A percentile compares a stretch with the other conserved stretches of the same genome.
These are phyloP conservation scores for Synanthedon myopaeformis DNA, from an alignment of 2,888 invertebrate genomes.

Conservation along the genomic window DNA sequence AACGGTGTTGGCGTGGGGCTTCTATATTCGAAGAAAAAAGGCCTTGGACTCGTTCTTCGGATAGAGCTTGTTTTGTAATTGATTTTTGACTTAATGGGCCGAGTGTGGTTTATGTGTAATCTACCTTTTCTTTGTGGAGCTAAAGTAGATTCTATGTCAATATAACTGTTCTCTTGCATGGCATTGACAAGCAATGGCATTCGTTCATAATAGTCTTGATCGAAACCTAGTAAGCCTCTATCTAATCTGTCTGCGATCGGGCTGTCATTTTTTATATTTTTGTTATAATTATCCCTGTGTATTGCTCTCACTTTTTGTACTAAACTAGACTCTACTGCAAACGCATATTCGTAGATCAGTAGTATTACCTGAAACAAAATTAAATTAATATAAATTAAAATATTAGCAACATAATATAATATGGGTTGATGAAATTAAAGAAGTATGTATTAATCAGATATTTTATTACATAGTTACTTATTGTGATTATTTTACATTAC, in stretches of 20 bases:
- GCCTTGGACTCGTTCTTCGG: slow-evolving; percentile 59
- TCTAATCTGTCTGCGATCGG: slow-evolving; percentile 55
- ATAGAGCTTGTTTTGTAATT: slow-evolving; percentile 21
- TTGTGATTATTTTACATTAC: too few relatives aligned
- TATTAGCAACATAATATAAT: too few relatives aligned
- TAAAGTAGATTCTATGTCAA: slow-evolving; percentile 33
- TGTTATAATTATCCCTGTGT: slow-evolving; percentile 18
- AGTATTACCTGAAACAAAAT: slow-evolving; percentile 56
- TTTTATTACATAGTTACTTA: too few relatives aligned
- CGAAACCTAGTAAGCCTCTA: slow-evolving; percentile 50
- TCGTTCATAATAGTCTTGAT: slow-evolving; percentile 59
- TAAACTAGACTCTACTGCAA: slow-evolving; percentile 57
- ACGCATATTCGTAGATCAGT: slow-evolving; percentile 63
- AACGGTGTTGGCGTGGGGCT: slow-evolving; percentile 52
- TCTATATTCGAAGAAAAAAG: slow-evolving; percentile 58
- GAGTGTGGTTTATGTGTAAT: slow-evolving; percentile 11
- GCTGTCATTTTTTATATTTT: slow-evolving; percentile 21
- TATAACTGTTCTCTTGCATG: slow-evolving; percentile 48
- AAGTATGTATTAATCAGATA: too few relatives aligned
- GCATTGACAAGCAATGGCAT: slow-evolving; percentile 62
- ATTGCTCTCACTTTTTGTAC: slow-evolving; percentile 38
- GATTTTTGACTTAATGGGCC: slow-evolving; percentile 12
- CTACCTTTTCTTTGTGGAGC: slow-evolving; percentile 15
- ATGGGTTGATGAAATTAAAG: too few relatives aligned
- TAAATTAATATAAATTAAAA: neutral